Conservation (phyloP, 2,113 vertebrate species). For the Pitta sordida region DNA sequence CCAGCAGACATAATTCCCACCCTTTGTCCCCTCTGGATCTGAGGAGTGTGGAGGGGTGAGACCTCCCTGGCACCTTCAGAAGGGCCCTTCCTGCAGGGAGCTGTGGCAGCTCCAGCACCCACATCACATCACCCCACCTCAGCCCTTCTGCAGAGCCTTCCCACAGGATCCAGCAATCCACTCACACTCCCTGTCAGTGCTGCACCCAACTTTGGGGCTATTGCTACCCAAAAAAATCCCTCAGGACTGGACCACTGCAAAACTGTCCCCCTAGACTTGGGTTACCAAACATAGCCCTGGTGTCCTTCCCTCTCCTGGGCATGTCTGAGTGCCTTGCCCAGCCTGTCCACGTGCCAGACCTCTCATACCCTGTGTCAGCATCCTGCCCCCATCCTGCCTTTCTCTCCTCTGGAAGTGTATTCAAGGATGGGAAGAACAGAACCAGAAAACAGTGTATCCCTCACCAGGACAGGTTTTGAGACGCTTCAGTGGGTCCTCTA, state of each 20-base stretch:
- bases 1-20: background rate
- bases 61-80: background rate
- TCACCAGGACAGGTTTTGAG: background rate
- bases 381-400: background rate
- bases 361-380: fast-evolving
- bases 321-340: background rate
- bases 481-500: background rate
- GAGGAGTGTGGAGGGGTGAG: background rate
- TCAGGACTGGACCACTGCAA: background rate
- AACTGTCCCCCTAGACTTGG: background rate
- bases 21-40: background rate
- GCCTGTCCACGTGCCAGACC: background rate
- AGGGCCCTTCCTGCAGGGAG: background rate
- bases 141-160: background rate
- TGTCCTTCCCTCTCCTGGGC: background rate
- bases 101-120: background rate
- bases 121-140: background rate
- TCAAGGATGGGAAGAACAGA: background rate
- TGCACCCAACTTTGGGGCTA: background rate
- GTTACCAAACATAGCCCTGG: background rate
- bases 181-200: background rate
- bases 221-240: background rate
- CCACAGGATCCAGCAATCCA: background rate
- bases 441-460: background rate
- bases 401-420: background rate